A percentile compares a stretch with the other conserved stretches of the same genome.
Evolutionary conservation across 2,113 vertebrate species (phyloP).

Genomic region (Sterna hirundo): DNA sequence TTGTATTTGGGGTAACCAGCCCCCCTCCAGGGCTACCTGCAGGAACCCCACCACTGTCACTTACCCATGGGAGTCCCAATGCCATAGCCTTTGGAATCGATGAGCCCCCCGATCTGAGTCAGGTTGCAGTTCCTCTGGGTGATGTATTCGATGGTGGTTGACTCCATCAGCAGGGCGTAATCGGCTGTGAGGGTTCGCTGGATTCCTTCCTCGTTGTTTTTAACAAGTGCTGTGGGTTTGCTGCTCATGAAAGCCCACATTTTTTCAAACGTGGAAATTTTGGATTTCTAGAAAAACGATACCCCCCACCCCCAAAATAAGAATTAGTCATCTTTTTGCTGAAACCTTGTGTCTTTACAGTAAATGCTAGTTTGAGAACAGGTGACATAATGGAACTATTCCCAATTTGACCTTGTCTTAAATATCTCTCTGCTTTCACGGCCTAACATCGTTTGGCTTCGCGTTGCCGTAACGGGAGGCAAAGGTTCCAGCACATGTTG

Average conservation of each 20-base stretch:
- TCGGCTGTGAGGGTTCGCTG: conserved; percentile 92
- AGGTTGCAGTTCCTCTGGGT: conserved; percentile 97
- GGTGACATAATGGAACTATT: background rate
- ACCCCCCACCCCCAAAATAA: background rate
- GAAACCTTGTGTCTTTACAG: background rate
- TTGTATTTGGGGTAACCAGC: background rate
- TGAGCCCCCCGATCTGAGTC: conserved; percentile 93
- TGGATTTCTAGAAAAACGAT: conserved; percentile 85
- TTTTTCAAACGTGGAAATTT: conserved; percentile 98
- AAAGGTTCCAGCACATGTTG: background rate
- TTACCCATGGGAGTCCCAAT: conserved; percentile 97
- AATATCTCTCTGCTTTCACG: background rate
- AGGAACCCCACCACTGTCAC: background rate
- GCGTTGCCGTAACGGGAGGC: fast-evolving
- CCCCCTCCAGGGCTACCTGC: fast-evolving
- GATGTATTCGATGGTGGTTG: conserved; percentile 95
- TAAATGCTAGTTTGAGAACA: background rate
- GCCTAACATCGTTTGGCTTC: fast-evolving
- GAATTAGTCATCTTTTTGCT: background rate
- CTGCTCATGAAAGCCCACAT: conserved; percentile 99
- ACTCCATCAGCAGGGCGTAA: conserved; percentile 97
- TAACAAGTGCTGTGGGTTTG: conserved; percentile 91
- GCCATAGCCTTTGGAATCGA: conserved; percentile 98
- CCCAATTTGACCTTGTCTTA: background rate
- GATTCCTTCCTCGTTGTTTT: conserved; percentile 95